phyloP scores from a whole-genome alignment of 2,888 invertebrate genomes.

The Liodrosophila aerea region DNA sequence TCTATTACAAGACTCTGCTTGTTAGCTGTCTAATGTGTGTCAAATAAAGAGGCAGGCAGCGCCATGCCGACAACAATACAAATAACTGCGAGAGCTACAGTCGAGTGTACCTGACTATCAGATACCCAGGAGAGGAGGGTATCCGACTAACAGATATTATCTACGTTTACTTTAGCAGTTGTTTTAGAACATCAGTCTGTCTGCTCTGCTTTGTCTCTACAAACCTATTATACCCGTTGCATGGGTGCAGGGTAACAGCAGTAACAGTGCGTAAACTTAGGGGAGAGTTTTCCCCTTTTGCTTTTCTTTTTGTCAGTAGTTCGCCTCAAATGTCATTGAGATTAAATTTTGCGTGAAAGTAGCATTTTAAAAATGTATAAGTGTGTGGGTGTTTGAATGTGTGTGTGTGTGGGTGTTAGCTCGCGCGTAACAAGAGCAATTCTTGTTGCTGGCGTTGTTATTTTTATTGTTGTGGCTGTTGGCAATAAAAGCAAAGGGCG shows the following conservation, averaged over 20 bases:
- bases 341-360: constrained; percentile 78
- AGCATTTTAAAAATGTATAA: constrained; percentile 71
- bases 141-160: no score
- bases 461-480: constrained; percentile 53
- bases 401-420: constrained; percentile 46
- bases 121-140: no score
- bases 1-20: constrained; percentile 53
- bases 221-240: no score
- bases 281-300: neutral
- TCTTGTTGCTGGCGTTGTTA: constrained; percentile 50
- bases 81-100: constrained; percentile 5
- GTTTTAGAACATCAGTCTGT: no score
- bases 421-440: constrained; percentile 66
- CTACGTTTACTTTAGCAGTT: no score
- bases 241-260: constrained; percentile 3
- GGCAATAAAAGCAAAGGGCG: constrained; percentile 70
- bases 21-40: constrained; percentile 63
- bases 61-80: constrained; percentile 28
- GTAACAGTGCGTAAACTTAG: constrained; percentile 8
- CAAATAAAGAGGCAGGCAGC: constrained; percentile 24
- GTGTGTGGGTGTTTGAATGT: constrained; percentile 9
- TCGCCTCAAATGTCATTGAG: constrained; percentile 75
- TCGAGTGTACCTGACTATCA: no score
- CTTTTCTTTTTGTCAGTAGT: constrained; percentile 48
- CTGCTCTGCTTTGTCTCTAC: no score